A percentile compares a stretch with the other conserved stretches of the same genome.
These are phyloP conservation scores for Trematocara zebra DNA, from an alignment of 2,113 vertebrate genomes.

Conservation along the genomic window DNA sequence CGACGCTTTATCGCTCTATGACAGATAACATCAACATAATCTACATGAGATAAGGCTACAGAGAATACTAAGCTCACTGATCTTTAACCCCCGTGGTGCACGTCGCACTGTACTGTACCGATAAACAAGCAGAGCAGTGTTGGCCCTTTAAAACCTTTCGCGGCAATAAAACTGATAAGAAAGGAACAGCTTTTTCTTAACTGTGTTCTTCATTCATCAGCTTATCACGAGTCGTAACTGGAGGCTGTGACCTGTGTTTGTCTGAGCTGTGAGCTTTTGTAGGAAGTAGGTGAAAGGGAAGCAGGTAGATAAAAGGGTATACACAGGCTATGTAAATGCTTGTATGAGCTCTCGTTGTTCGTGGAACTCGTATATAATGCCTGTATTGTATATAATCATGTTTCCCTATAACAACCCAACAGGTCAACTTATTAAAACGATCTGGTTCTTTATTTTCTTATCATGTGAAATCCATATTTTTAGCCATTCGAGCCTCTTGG, in stretches of 20 bases:
- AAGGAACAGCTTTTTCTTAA: not conserved
- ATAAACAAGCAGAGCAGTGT: conserved; percentile 22
- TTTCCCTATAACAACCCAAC: not conserved
- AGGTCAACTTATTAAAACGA: not conserved
- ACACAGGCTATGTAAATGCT: not conserved
- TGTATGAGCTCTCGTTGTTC: not conserved
- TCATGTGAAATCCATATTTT: not conserved
- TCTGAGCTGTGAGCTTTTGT: not conserved
- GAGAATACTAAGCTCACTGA: not conserved
- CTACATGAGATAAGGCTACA: not conserved
- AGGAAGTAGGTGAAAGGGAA: conserved; percentile 20
- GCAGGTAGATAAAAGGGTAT: not conserved
- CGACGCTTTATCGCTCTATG: not conserved
- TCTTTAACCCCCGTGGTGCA: not conserved
- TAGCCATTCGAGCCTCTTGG: not conserved
- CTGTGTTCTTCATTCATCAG: not conserved
- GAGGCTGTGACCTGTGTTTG: not conserved
- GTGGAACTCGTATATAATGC: not conserved
- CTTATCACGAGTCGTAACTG: not conserved
- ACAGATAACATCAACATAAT: not conserved
- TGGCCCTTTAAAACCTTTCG: not conserved
- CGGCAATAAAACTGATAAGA: conserved; percentile 19
- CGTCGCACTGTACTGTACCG: not conserved
- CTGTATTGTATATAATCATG: not conserved
- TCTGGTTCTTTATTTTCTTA: not conserved